These are phyloP conservation scores for Drosophila punjabiensis DNA, from an alignment of 1,140 invertebrate species.

Conservation along the genomic window DNA sequence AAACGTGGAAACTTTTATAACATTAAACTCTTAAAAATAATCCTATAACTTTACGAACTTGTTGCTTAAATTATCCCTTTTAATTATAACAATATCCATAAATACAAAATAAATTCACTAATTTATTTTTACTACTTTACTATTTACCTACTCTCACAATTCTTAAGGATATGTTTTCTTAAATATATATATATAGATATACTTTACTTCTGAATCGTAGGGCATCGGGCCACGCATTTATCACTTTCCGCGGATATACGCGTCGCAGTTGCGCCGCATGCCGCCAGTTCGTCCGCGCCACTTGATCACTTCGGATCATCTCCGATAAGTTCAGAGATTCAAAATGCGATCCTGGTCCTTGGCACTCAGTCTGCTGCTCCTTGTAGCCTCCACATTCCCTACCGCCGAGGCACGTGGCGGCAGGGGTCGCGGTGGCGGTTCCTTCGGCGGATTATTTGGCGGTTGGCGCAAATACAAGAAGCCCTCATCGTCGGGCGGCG, in stretches of 20 bases:
- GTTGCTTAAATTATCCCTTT: background rate
- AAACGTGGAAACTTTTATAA: too few relatives aligned
- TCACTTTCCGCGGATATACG: constrained; percentile 63
- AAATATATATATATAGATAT: too few relatives aligned
- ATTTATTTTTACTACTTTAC: background rate
- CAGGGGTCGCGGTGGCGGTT: constrained; percentile 75
- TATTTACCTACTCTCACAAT: rapidly evolving
- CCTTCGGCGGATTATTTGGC: constrained; percentile 75
- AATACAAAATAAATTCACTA: too few relatives aligned
- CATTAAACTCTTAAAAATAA: too few relatives aligned
- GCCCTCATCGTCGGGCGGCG: constrained; percentile 60
- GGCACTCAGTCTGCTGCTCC: constrained; percentile 43
- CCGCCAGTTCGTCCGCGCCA: constrained; percentile 55
- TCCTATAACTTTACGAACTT: too few relatives aligned
- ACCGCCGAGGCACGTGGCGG: constrained; percentile 67
- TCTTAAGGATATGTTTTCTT: too few relatives aligned
- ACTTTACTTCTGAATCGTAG: constrained; percentile 10
- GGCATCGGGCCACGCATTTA: constrained; percentile 54
- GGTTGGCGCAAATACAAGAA: constrained; percentile 82
- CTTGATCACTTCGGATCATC: constrained; percentile 38
- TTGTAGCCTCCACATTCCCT: constrained; percentile 35
- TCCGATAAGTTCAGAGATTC: constrained; percentile 29
- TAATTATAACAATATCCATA: background rate
- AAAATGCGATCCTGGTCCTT: constrained; percentile 56
- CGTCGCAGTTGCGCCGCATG: constrained; percentile 28